phyloP scores from a whole-genome alignment of 64 coral and sea anemone genomes.

The Astreopora myriophthalma region DNA sequence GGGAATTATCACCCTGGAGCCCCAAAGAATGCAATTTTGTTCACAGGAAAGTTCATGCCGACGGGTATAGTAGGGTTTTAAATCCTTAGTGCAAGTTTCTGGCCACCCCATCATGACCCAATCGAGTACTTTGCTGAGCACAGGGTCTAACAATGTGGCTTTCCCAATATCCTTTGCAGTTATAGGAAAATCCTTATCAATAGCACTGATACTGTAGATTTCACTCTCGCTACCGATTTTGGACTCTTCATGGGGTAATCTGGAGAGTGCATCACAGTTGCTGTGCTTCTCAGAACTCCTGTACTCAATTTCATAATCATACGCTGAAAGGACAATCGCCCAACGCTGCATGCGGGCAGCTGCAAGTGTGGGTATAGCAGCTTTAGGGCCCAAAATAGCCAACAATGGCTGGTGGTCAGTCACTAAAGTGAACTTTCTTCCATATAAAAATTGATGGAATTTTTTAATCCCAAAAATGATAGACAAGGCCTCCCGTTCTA shows the following conservation, averaged over 20 bases:
- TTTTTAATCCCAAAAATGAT: constrained; percentile 66
- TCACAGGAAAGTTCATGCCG: constrained; percentile 42
- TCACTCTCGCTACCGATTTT: constrained; percentile 42
- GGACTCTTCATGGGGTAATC: constrained; percentile 11
- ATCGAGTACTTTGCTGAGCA: constrained; percentile 25
- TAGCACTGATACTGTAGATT: constrained; percentile 39
- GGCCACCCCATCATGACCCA: constrained; percentile 39
- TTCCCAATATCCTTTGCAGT: constrained; percentile 28
- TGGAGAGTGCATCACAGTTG: constrained; percentile 76
- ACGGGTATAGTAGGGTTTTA: no score
- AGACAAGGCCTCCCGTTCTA: constrained; percentile 50
- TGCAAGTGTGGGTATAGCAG: no score
- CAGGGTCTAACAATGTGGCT: neutral
- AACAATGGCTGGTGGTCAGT: constrained; percentile 66
- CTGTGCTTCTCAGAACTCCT: constrained; percentile 21
- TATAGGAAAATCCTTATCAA: constrained; percentile 57
- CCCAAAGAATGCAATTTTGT: constrained; percentile 50
- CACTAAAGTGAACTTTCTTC: constrained; percentile 55
- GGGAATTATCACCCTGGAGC: constrained; percentile 30
- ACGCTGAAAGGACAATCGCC: constrained; percentile 42
- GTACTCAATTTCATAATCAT: constrained; percentile 70
- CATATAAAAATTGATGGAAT: constrained; percentile 73
- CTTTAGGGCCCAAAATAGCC: no score
- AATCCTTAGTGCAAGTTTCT: no score
- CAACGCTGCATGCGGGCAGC: no score